Percentiles rank a stretch among this genome's conserved stretches.
phyloP scores from a whole-genome alignment of 2,797 vertebrate genomes.

The Hybognathus amarus region DNA sequence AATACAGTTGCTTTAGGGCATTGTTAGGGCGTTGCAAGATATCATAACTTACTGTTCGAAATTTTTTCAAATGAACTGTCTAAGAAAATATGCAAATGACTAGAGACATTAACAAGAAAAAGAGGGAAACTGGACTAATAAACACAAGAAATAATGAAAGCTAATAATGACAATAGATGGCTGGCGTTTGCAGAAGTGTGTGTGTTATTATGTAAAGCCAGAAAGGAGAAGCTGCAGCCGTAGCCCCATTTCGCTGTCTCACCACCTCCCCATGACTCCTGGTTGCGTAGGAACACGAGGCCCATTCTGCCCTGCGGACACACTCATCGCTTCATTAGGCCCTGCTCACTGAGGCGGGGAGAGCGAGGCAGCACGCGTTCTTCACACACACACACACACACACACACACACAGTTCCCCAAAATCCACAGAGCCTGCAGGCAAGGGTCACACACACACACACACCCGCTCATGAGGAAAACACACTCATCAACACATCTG shows the following conservation, averaged over 20 bases:
- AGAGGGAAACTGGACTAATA: background rate
- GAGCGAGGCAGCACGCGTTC: conserved; percentile 74
- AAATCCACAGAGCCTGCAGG: conserved; percentile 68
- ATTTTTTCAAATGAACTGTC: background rate
- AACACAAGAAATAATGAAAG: background rate
- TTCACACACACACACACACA: conserved; percentile 59
- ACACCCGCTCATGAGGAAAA: conserved; percentile 16
- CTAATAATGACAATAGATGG: background rate
- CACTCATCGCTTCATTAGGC: conserved; percentile 80
- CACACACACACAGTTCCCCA: conserved; percentile 66
- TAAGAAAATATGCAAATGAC: background rate
- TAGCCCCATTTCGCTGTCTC: conserved; percentile 66
- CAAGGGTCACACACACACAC: conserved; percentile 62
- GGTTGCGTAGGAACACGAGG: conserved; percentile 58
- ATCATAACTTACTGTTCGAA: background rate
- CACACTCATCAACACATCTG: conserved; percentile 23
- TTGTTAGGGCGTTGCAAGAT: background rate
- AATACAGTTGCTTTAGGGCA: background rate
- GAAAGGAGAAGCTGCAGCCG: conserved; percentile 52
- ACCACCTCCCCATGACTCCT: conserved; percentile 68
- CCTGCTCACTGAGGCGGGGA: conserved; percentile 76
- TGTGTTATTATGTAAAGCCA: conserved; percentile 6
- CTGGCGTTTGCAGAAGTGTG: conserved; percentile 53
- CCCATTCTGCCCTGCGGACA: conserved; percentile 77
- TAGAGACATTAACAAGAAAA: background rate